These are phyloP conservation scores for Gasterosteus nipponicus DNA, from an alignment of 2,113 vertebrate genomes.

Conservation along the genomic window DNA sequence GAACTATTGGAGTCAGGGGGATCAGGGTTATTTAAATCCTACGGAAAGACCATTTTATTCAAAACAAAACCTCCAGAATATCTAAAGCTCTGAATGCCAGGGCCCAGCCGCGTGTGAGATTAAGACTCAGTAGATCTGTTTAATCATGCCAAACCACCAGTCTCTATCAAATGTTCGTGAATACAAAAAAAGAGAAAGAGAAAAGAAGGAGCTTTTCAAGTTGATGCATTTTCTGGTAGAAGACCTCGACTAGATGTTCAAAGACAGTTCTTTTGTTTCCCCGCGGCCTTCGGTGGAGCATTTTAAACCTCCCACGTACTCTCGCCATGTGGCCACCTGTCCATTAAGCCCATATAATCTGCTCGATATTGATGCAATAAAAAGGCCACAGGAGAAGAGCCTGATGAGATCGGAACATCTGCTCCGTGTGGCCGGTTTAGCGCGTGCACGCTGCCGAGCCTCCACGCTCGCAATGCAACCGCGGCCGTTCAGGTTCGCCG, in stretches of 20 bases:
- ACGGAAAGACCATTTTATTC: background rate
- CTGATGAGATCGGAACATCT: constrained; percentile 58
- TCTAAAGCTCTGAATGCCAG: background rate
- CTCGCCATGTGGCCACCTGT: constrained; percentile 36
- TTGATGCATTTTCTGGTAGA: background rate
- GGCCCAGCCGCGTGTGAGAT: background rate
- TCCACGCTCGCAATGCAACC: constrained; percentile 3
- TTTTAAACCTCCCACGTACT: constrained; percentile 16
- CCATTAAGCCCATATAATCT: constrained; percentile 56
- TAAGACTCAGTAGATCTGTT: background rate
- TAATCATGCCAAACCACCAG: background rate
- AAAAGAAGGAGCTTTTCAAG: background rate
- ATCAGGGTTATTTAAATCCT: background rate
- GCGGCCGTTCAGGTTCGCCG: constrained; percentile 9
- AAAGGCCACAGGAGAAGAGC: constrained; percentile 43
- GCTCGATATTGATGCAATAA: constrained; percentile 56
- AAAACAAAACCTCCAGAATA: background rate
- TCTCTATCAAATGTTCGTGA: background rate
- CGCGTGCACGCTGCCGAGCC: background rate
- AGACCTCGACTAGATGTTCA: background rate
- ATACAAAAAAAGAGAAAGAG: background rate
- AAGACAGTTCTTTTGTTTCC: background rate
- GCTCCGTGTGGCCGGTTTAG: constrained; percentile 32
- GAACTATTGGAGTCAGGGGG: background rate
- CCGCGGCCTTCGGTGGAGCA: background rate